Evolutionary conservation across 53 echinoderm and acorn worm species (phyloP), one percentile per base, ranked within the genome.

Genomic region (Pentamera pediparva): DNA sequence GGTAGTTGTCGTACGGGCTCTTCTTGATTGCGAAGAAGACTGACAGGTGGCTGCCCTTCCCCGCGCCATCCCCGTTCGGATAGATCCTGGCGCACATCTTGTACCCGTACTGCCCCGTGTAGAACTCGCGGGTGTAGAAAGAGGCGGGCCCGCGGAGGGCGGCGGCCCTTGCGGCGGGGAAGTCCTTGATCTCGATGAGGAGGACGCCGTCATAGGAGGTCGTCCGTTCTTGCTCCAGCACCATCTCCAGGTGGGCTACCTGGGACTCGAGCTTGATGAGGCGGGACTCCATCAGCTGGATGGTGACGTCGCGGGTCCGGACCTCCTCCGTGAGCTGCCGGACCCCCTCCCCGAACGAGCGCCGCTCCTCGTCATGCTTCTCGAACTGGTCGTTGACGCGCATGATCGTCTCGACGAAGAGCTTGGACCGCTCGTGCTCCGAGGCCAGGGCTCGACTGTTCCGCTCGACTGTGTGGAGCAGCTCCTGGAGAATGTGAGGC

Each of bases 41-140:
- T 9, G 77, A 77, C 34, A 77, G 48, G 32, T 77, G 77, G 5
- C 47, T 62, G 48, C 77, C 77, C 32, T 63, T 77, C 31, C 77
- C 77, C 9, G 33, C 48, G 10, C 77, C 77, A 18, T 63, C 77
- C 2, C 77, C 77, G 31, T 77, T 77, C 5, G 63, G 77, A 64
- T 62, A 77, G 32, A 77, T 24, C 22, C 62, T 32, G 6, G 48
- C 45, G 5, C 77, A 61, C 77, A 77, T 77, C 45, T 63, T 61
- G 39, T 77, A 77, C 15, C 77, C 77, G 0, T 45, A 33, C 4
- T 4, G 51, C 18, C 17, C 47, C 21, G 77, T 62, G 35, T n/a
- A 61, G 22, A 77, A 77, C 31, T 32, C 48, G 28, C 26, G 25
- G 0, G 64, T 49, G 48, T 59, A 63, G 35, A 77, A 35, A 3